Conservation (phyloP, 2,797 vertebrate genomes). For the Takifugu ocellatus region DNA sequence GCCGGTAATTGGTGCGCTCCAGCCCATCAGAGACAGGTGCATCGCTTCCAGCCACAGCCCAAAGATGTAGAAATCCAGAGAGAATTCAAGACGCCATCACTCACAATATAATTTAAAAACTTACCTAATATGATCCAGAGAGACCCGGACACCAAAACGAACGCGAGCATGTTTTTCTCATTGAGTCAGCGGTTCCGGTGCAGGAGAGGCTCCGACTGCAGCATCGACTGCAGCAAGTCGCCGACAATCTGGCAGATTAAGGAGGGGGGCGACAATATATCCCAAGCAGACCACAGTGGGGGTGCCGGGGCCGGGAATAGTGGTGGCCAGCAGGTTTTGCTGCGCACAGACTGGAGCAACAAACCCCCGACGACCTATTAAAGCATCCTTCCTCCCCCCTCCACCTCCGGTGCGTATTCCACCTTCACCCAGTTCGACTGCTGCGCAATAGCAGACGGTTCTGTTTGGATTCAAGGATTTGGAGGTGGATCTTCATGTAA, state of each 20-base stretch:
- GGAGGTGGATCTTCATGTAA: background rate
- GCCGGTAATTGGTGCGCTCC: slow-evolving; percentile 35
- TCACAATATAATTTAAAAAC: slow-evolving; percentile 25
- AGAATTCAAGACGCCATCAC: background rate
- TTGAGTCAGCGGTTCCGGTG: slow-evolving; percentile 67
- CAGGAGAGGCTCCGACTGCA: slow-evolving; percentile 69
- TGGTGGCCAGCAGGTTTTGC: slow-evolving; percentile 34
- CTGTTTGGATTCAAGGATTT: slow-evolving; percentile 15
- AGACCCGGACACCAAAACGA: slow-evolving; percentile 79
- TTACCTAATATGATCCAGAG: slow-evolving; percentile 83
- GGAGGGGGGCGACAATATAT: slow-evolving; percentile 37
- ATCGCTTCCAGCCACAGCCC: slow-evolving; percentile 10
- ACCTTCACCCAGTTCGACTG: slow-evolving; percentile 50
- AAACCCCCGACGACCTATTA: slow-evolving; percentile 8
- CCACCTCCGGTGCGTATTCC: slow-evolving; percentile 9
- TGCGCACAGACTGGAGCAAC: slow-evolving; percentile 24
- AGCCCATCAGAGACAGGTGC: slow-evolving; percentile 34
- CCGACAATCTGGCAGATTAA: slow-evolving; percentile 73
- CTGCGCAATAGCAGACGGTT: slow-evolving; percentile 47
- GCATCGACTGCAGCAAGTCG: slow-evolving; percentile 73
- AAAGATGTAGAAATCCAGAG: background rate
- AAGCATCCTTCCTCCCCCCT: slow-evolving; percentile 36
- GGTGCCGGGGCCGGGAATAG: slow-evolving; percentile 18
- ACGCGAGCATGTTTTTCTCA: slow-evolving; percentile 81
- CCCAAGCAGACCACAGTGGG: slow-evolving; percentile 41